Conservation (phyloP, 2,113 vertebrate species). For the Psephotus haematonotus region DNA sequence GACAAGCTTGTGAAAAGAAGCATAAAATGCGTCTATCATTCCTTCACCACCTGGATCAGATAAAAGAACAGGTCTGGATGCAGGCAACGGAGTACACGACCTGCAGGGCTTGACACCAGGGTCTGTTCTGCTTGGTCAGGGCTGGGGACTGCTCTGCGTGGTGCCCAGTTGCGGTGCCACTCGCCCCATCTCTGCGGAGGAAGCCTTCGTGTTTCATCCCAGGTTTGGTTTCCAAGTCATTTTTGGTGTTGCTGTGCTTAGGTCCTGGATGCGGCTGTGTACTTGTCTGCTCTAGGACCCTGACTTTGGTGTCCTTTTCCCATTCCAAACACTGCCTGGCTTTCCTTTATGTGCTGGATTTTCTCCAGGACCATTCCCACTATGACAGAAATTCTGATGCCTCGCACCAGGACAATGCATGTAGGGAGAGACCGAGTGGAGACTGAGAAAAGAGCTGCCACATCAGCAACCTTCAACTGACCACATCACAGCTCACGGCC, state of each 20-base stretch:
- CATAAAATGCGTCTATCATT: not conserved
- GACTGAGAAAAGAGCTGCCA: not conserved
- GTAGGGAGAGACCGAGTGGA: not conserved
- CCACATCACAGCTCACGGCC: not conserved
- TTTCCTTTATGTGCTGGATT: not conserved
- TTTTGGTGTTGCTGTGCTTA: not conserved
- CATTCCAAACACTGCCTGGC: not conserved
- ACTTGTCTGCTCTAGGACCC: not conserved
- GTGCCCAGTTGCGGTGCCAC: not conserved
- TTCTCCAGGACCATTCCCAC: not conserved
- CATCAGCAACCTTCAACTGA: not conserved
- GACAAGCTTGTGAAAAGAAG: not conserved
- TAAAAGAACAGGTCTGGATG: not conserved
- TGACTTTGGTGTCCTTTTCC: not conserved
- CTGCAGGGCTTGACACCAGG: accelerated
- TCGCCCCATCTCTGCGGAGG: accelerated
- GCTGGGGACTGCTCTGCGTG: not conserved
- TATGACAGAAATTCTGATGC: not conserved
- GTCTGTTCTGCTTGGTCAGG: not conserved
- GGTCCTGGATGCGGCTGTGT: not conserved
- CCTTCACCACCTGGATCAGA: not conserved
- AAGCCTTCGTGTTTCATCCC: not conserved
- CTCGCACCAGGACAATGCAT: not conserved
- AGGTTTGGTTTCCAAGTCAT: not conserved
- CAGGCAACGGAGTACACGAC: not conserved